These are phyloP conservation scores for Erpornis zantholeuca DNA, from an alignment of 2,113 vertebrate genomes.

Conservation along the genomic window DNA sequence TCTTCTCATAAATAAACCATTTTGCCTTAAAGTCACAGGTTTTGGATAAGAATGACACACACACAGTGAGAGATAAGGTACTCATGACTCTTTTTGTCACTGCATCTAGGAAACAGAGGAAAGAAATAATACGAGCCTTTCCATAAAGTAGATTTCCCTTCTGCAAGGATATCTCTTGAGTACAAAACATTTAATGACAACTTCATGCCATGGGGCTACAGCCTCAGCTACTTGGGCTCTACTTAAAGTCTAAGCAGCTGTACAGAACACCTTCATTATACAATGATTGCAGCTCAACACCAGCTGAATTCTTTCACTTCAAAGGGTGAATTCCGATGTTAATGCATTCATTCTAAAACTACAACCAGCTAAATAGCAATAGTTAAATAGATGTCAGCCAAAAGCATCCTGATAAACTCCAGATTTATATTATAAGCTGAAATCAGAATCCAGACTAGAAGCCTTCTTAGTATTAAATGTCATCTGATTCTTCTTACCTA, in stretches of 20 bases:
- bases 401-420: neutral
- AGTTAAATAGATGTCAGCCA: neutral
- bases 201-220: neutral
- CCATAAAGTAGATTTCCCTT: neutral
- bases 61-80: neutral
- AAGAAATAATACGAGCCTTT: neutral
- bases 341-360: neutral
- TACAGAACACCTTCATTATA: accelerated
- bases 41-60: neutral
- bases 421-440: neutral
- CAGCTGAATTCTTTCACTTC: neutral
- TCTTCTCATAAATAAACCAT: neutral
- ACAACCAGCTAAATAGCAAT: neutral
- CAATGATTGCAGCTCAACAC: neutral
- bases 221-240: neutral
- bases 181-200: neutral
- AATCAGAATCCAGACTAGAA: neutral
- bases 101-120: neutral
- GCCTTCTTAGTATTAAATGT: neutral
- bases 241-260: neutral
- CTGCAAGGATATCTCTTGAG: neutral
- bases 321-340: neutral
- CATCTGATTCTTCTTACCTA: neutral
- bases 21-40: neutral
- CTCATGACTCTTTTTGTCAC: neutral